Evolutionary conservation across 1,140 invertebrate species (phyloP).

Genomic region (Heterodera schachtii): DNA sequence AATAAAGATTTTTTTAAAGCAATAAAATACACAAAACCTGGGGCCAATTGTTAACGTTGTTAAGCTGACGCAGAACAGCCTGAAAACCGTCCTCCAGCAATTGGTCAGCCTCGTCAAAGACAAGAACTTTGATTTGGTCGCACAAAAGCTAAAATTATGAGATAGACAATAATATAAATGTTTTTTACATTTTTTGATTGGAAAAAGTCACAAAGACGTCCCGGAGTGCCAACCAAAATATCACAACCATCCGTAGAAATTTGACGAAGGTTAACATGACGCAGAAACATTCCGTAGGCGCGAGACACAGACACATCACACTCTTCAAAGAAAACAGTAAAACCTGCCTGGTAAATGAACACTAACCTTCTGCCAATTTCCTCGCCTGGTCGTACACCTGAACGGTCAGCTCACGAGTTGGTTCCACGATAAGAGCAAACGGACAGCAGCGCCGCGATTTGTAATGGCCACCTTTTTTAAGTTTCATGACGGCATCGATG

Average conservation of each 20-base stretch:
- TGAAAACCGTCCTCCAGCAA: constrained; percentile 55
- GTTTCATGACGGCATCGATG: constrained; percentile 75
- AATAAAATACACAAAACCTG: constrained; percentile 25
- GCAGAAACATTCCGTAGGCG: constrained; percentile 11
- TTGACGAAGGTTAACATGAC: constrained; percentile 7
- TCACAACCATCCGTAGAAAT: constrained; percentile 36
- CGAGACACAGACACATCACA: constrained; percentile 37
- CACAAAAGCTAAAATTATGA: constrained; percentile 32
- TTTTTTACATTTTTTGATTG: constrained; percentile 29
- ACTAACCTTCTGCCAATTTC: constrained; percentile 21
- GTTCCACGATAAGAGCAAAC: constrained; percentile 34
- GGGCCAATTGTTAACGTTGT: constrained; percentile 39
- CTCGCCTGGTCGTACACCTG: constrained; percentile 28
- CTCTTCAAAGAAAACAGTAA: constrained; percentile 7
- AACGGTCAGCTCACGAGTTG: constrained; percentile 35
- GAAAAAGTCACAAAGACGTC: constrained; percentile 74
- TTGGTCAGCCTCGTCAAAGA: constrained; percentile 59
- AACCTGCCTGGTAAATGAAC: neutral
- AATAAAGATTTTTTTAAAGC: neutral
- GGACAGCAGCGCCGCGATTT: constrained; percentile 77
- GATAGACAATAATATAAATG: neutral
- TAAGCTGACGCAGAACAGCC: constrained; percentile 46
- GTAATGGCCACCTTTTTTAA: neutral
- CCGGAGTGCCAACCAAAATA: constrained; percentile 86
- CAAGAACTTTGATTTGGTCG: constrained; percentile 46